phyloP scores from a whole-genome alignment of 1,140 invertebrate genomes.

The Anadara kagoshimensis region DNA sequence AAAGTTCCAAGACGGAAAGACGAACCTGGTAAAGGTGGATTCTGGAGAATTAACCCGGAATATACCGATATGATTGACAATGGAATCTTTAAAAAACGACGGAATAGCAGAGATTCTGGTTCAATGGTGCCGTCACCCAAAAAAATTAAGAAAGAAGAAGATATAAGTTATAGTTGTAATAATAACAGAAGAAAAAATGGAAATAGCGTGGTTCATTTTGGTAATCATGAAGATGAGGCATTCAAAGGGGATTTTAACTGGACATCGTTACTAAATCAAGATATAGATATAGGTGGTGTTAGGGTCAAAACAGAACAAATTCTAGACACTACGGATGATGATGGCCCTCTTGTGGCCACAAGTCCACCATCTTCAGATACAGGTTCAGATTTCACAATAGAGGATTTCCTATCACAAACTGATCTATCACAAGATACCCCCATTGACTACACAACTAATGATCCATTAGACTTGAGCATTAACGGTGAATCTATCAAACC shows the following conservation, averaged over 20 bases:
- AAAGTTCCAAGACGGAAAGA: conserved; percentile 92
- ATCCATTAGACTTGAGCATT: conserved; percentile 68
- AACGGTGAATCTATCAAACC: conserved; percentile 65
- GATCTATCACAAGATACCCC: conserved; percentile 51
- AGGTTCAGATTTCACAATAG: conserved; percentile 63
- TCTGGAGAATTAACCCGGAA: conserved; percentile 89
- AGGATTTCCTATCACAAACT: conserved; percentile 63
- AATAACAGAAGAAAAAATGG: conserved; percentile 16
- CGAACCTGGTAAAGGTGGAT: conserved; percentile 94
- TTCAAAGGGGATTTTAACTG: conserved; percentile 72
- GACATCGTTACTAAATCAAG: conserved; percentile 74
- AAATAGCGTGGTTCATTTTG: conserved; percentile 45
- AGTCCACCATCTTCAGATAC: conserved; percentile 69
- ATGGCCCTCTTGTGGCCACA: conserved; percentile 60
- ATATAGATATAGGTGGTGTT: conserved; percentile 73
- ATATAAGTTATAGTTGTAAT: conserved; percentile 47
- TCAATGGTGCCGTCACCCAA: conserved; percentile 46
- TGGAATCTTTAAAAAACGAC: conserved; percentile 71
- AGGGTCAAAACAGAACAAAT: conserved; percentile 72
- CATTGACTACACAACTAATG: conserved; percentile 58
- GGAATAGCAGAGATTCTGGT: conserved; percentile 56
- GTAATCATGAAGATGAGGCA: conserved; percentile 49
- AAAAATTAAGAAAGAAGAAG: conserved; percentile 55
- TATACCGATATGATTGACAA: conserved; percentile 78
- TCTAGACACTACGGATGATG: conserved; percentile 54